Percentiles rank a stretch among this genome's conserved stretches.
phyloP scores from a whole-genome alignment of 2,797 vertebrate genomes.

The Anguilla anguilla region DNA sequence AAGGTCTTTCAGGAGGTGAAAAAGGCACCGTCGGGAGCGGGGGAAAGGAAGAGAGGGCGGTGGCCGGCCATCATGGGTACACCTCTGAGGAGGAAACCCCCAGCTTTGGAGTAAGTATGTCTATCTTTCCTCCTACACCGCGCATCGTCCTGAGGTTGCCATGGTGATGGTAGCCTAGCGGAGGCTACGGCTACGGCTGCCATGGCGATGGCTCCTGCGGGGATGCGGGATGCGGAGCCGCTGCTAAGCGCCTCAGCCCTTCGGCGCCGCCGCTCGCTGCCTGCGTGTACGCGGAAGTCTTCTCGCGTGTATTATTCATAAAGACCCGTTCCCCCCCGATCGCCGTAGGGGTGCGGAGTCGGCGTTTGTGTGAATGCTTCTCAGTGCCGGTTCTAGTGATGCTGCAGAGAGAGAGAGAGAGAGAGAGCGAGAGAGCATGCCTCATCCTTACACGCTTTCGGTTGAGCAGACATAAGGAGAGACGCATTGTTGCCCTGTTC shows the following conservation, averaged over 20 bases:
- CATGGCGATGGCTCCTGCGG: constrained; percentile 29
- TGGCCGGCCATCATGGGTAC: constrained; percentile 50
- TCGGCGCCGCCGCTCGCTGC: constrained; percentile 5
- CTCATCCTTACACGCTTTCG: neutral
- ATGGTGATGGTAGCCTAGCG: constrained; percentile 74
- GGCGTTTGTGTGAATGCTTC: neutral
- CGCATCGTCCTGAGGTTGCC: constrained; percentile 65
- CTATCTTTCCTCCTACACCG: constrained; percentile 49
- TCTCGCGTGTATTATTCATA: constrained; percentile 21
- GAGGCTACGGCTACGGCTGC: constrained; percentile 55
- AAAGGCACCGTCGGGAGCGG: constrained; percentile 31
- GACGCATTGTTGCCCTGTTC: neutral
- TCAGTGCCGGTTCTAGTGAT: neutral
- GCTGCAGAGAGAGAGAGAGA: neutral
- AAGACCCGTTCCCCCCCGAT: neutral
- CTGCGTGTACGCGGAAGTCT: neutral
- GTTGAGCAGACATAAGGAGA: neutral
- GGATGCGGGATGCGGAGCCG: neutral
- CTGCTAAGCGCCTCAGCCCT: constrained; percentile 18
- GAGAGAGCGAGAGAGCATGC: neutral
- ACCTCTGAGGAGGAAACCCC: constrained; percentile 55
- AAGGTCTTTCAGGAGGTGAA: constrained; percentile 44
- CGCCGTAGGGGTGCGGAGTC: neutral
- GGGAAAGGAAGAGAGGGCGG: constrained; percentile 27
- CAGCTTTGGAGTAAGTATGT: constrained; percentile 54